A percentile compares a stretch with the other conserved stretches of the same genome.
phyloP scores from a whole-genome alignment of 2,797 vertebrate species.

The Gorsachius magnificus region DNA sequence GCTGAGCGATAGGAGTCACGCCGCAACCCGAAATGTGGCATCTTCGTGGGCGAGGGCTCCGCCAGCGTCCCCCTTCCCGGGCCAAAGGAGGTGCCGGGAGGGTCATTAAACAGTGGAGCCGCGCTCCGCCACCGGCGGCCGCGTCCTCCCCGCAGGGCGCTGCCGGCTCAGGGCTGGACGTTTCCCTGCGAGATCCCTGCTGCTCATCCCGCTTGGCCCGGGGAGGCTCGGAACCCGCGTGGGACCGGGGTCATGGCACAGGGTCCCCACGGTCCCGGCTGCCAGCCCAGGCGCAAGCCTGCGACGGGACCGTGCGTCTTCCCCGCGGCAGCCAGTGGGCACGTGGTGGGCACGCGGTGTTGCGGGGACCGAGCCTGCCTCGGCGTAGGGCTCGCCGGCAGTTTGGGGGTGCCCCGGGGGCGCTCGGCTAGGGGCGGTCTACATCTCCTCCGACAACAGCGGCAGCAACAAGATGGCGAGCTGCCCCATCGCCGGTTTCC shows the following conservation, averaged over 20 bases:
- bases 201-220: background rate
- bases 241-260: background rate
- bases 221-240: background rate
- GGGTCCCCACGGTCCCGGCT: too few species aligned
- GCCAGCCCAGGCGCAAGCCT: too few species aligned
- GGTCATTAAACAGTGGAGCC: fast-evolving
- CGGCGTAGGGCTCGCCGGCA: fast-evolving
- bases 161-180: background rate
- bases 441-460: background rate
- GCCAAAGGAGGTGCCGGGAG: background rate
- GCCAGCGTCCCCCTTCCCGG: background rate
- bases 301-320: too few species aligned
- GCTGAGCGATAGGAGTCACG: too few species aligned
- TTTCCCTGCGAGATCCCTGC: background rate
- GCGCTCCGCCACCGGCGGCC: fast-evolving
- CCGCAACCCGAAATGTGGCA: background rate
- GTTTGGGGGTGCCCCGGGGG: background rate
- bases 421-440: background rate
- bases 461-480: background rate
- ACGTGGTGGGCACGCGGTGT: too few species aligned
- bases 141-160: background rate
- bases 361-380: background rate
- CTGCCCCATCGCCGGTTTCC: constrained; percentile 23
- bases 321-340: too few species aligned
- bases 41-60: background rate